Evolutionary conservation across 1,140 invertebrate species (phyloP), one percentile per base, ranked within the genome.

Genomic region (Leptopilina boulardi): DNA sequence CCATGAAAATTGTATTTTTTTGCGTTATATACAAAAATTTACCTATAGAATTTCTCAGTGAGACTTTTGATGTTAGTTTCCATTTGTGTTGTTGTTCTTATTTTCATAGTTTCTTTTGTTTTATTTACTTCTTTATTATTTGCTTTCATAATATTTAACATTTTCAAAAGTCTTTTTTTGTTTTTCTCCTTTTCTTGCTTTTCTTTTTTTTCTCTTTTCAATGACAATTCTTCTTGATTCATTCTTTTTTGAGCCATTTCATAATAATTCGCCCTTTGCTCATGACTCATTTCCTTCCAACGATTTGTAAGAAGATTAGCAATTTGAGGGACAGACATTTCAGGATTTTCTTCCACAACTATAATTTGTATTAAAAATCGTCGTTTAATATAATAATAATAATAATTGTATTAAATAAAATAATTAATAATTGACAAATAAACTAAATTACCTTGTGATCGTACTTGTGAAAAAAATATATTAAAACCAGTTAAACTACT

Each of bases 261-360:
- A 72, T 88, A 83, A 77, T 90, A 92, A 77, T 84, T 84, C 34
- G 87, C 85, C 72, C 87, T 90, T 74, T 91, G 86, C 19, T 90
- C 87, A 3, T 85, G 75, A 3, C 86, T 79, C 34, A 91, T 78
- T 23, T 85, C 51, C 72, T 88, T 88, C 91, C 91, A 92, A 4
- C 81, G 77, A 59, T 84, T 74, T 38, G 87, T 86, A 47, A 92
- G 80, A 26, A 81, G 70, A 54, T 76, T 74, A 13, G 91, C 90
- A 51, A 90, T 82, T 78, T 89, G 85, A 2, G 88, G 84, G 77
- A 88, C 85, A 74, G 87, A 84, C 41, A 90, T 81, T 6, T 83
- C 81, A 59, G 90, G 87, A 77, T 88, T 83, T 80, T 91, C 76
- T 72, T 87, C 47, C 9, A 88, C 47, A 70, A 88, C 88, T 89